Conservation (phyloP, 1,140 invertebrate species). For the Drosophila parabipectinata region DNA sequence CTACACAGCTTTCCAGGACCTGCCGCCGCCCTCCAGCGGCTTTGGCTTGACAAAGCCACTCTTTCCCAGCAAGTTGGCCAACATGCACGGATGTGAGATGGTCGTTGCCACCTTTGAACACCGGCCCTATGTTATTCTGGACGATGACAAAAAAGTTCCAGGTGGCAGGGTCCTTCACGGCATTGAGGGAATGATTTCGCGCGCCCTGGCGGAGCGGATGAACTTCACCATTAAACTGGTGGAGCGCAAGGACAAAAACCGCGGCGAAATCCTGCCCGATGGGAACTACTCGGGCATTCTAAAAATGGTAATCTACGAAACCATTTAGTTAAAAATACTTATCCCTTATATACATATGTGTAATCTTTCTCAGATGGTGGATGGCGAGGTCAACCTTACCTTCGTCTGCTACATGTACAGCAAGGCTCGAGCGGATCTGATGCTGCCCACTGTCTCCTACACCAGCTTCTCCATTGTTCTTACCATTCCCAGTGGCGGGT, state of each 20-base stretch:
- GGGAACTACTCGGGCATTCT: constrained; percentile 69
- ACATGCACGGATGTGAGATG: constrained; percentile 60
- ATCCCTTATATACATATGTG: background rate
- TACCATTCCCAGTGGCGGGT: constrained; percentile 49
- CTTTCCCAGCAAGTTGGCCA: constrained; percentile 52
- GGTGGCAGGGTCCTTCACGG: constrained; percentile 29
- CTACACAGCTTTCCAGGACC: constrained; percentile 52
- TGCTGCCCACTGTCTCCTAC: constrained; percentile 63
- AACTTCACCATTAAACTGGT: constrained; percentile 64
- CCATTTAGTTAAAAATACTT: background rate
- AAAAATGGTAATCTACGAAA: constrained; percentile 47
- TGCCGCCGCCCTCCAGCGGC: background rate
- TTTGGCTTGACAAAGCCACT: constrained; percentile 25
- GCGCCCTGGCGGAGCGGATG: constrained; percentile 55
- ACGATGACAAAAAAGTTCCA: background rate
- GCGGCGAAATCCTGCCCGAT: constrained; percentile 56
- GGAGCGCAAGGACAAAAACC: constrained; percentile 35
- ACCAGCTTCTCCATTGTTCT: constrained; percentile 65
- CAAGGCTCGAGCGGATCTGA: constrained; percentile 45
- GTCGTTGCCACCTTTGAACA: constrained; percentile 51
- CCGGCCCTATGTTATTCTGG: constrained; percentile 47
- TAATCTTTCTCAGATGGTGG: constrained; percentile 51
- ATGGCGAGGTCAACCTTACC: constrained; percentile 63
- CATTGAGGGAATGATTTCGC: constrained; percentile 67
- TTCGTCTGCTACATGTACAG: constrained; percentile 69